These are phyloP conservation scores for Hetaerina titia DNA, from an alignment of 2,888 invertebrate species.

Conservation along the genomic window DNA sequence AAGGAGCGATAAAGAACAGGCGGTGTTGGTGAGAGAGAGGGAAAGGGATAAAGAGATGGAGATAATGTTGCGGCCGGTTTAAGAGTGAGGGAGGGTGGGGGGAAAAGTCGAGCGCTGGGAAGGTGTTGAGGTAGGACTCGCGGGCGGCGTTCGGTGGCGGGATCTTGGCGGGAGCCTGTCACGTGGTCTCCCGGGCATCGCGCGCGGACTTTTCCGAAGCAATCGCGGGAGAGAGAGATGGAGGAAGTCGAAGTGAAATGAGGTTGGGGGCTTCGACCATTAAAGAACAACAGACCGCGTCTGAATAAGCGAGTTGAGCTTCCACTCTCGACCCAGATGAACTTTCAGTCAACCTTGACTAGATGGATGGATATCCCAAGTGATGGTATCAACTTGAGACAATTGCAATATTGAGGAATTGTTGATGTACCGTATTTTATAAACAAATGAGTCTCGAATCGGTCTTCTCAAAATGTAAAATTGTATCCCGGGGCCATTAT, in stretches of 20 bases:
- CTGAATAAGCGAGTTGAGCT: background rate
- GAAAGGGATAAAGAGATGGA: background rate
- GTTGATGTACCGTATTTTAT: too few relatives aligned
- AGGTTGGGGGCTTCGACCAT: slow-evolving; percentile 6
- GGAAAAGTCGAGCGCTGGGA: background rate
- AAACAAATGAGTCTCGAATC: too few relatives aligned
- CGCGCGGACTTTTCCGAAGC: background rate
- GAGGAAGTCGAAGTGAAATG: background rate
- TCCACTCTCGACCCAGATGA: background rate
- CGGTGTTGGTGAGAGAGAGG: background rate
- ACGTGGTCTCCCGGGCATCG: background rate
- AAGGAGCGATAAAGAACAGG: background rate
- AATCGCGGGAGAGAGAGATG: background rate
- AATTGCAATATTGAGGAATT: background rate
- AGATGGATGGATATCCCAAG: background rate
- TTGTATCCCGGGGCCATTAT: too few relatives aligned
- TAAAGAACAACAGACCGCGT: background rate
- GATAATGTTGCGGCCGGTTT: background rate
- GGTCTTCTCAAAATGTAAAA: too few relatives aligned
- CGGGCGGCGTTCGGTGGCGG: background rate
- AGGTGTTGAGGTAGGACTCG: background rate
- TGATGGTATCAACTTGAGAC: background rate
- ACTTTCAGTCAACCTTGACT: slow-evolving; percentile 16
- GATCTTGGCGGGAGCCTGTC: background rate
- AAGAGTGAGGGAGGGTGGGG: background rate